Evolutionary conservation across 2,888 invertebrate species (phyloP), one percentile per base, ranked within the genome.

Genomic region (Halictus quadricinctus): DNA sequence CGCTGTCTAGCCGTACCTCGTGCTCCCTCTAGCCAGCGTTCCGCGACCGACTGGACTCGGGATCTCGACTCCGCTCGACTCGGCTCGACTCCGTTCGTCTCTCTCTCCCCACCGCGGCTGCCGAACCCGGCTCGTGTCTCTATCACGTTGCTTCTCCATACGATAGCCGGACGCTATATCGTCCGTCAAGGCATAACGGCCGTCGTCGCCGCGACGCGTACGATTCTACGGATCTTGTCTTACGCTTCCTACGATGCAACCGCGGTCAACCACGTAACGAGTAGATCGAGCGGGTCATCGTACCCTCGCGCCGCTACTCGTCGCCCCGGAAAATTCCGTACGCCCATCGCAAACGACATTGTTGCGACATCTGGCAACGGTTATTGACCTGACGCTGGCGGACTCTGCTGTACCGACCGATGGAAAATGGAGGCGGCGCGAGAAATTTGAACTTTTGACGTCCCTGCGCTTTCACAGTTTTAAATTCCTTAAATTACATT

Each of bases 281-380:
- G 81, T 85, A 85, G 87, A 90, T 91, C 91, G 84, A 87, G 78
- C 87, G 81, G 92, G 92, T 92, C 92, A 92, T 92, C 91, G 91
- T 89, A 90, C 91, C 87, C 90, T 75, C 73, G 79, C 81, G 73
- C 76, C 80, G 72, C 74, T 74, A 46, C 50, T 46, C 76, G 83
- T 70, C 73, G 74, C 25, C 76, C 73, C 75, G 72, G 78, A 79
- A 88, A 79, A 81, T 82, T 82, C 84, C 69, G 66, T 48, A 48
- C n/a, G 5, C 3, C 5, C 2, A 46, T 12, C 2, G 18, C 50
- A 21, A 29, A 13, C 15, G 25, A 15, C 21, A 69, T 7, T 48
- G 25, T 12, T 1, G 48, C 77, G 89, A 72, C 89, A 89, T 80
- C 88, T 88, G 7, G 8, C 18, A 15, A 15, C 25, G 60, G 0